Conservation (phyloP, 2,113 vertebrate genomes). For the Poeciliopsis occidentalis region DNA sequence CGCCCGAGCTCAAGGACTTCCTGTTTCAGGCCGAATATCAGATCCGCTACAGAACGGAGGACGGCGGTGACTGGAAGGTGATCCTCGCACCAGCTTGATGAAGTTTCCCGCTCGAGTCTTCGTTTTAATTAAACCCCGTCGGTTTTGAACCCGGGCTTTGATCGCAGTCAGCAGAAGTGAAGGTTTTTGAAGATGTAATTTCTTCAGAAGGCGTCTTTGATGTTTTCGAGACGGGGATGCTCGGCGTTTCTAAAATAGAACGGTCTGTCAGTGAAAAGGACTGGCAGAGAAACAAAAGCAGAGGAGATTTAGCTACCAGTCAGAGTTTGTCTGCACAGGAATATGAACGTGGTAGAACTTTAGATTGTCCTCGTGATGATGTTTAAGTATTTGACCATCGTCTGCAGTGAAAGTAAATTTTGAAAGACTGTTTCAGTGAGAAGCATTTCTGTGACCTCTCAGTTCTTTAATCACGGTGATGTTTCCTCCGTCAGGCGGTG, state of each 20-base stretch:
- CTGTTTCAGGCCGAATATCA: conserved; percentile 98
- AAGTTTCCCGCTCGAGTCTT: not conserved
- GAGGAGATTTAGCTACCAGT: not conserved
- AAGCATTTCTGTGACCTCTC: not conserved
- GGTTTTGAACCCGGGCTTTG: conserved; percentile 28
- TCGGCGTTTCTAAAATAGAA: conserved; percentile 8
- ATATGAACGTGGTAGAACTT: not conserved
- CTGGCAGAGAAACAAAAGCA: not conserved
- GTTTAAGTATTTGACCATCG: not conserved
- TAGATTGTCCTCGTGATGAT: not conserved
- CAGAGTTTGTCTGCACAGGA: too few species aligned
- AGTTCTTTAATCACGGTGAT: not conserved
- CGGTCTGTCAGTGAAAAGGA: conserved; percentile 1
- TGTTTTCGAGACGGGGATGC: conserved; percentile 18
- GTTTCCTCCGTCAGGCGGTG: conserved; percentile 81
- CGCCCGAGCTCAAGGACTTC: conserved; percentile 91
- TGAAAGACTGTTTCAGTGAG: not conserved
- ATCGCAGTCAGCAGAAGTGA: conserved; percentile 18
- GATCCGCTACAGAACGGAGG: conserved; percentile 95
- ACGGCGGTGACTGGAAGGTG: conserved; percentile 96
- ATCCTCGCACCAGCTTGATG: not conserved
- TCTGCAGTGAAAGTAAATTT: not conserved
- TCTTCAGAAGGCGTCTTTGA: conserved; percentile 30
- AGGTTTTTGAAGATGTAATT: conserved; percentile 11
- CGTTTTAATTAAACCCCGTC: conserved; percentile 8